phyloP scores from a whole-genome alignment of 2,113 vertebrate species.

The Macrotis lagotis region DNA sequence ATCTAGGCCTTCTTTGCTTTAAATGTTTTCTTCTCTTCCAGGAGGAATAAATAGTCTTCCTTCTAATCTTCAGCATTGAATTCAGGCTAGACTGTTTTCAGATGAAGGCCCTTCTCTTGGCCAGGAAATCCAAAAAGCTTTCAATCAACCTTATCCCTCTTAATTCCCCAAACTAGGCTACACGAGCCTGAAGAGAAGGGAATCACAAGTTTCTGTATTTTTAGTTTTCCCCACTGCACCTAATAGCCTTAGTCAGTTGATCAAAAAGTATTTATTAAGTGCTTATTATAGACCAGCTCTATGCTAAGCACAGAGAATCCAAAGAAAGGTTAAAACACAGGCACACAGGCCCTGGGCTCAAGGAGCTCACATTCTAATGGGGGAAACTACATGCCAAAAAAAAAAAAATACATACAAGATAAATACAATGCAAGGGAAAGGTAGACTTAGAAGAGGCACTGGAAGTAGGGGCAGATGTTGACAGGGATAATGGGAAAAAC shows the following conservation, averaged over 20 bases:
- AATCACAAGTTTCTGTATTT: neutral
- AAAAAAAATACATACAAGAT: neutral
- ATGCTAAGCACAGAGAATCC: neutral
- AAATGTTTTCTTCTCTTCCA: neutral
- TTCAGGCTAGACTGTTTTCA: slow-evolving; percentile 5
- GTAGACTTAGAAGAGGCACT: neutral
- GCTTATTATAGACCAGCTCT: neutral
- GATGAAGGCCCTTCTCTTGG: neutral
- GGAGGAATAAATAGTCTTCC: slow-evolving; percentile 18
- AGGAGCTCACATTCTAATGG: neutral
- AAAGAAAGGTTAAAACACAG: neutral
- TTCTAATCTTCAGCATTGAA: neutral
- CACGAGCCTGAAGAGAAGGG: neutral
- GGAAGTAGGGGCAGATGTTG: neutral
- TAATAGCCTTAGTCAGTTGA: neutral
- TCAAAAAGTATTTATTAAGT: neutral
- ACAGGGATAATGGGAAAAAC: neutral
- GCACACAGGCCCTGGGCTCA: neutral
- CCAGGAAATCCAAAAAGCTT: neutral
- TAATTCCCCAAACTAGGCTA: neutral
- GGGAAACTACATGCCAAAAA: neutral
- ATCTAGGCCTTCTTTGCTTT: neutral
- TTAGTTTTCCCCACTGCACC: neutral
- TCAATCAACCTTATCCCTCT: neutral
- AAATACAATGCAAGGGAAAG: neutral